Evolutionary conservation across 2,797 vertebrate genomes (phyloP).

Genomic region (Synanceia verrucosa): DNA sequence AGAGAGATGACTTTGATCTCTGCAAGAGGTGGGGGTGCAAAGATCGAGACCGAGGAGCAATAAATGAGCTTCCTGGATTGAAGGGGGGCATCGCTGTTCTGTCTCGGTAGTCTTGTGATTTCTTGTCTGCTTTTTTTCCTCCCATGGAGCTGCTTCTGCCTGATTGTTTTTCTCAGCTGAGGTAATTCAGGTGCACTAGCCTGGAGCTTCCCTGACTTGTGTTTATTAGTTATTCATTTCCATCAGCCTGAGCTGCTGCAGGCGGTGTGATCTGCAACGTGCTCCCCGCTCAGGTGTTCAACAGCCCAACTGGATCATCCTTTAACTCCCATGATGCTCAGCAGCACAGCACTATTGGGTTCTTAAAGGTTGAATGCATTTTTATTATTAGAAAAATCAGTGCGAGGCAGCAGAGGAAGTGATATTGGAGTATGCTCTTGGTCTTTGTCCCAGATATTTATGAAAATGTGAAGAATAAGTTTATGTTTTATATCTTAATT

Average conservation of each 20-base stretch:
- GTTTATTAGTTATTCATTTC: constrained; percentile 81
- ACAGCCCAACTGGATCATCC: constrained; percentile 48
- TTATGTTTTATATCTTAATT: neutral
- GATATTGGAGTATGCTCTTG: neutral
- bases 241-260: constrained; percentile 61
- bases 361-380: constrained; percentile 37
- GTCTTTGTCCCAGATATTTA: neutral
- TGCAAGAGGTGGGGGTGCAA: constrained; percentile 59
- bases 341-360: constrained; percentile 21
- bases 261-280: constrained; percentile 64
- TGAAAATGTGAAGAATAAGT: neutral
- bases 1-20: constrained; percentile 63
- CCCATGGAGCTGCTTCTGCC: constrained; percentile 28
- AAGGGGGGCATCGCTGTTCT: constrained; percentile 58
- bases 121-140: constrained; percentile 39
- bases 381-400: constrained; percentile 16
- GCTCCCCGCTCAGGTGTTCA: constrained; percentile 65
- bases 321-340: constrained; percentile 43
- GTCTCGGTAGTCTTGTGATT: constrained; percentile 68
- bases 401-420: neutral
- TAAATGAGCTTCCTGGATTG: constrained; percentile 57
- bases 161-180: constrained; percentile 72
- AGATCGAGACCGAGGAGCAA: constrained; percentile 38
- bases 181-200: constrained; percentile 76
- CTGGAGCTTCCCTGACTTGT: constrained; percentile 69